Base-by-base conservation (phyloP, 2,113 vertebrate species). In the Onychorhynchus coronatus region DNA sequence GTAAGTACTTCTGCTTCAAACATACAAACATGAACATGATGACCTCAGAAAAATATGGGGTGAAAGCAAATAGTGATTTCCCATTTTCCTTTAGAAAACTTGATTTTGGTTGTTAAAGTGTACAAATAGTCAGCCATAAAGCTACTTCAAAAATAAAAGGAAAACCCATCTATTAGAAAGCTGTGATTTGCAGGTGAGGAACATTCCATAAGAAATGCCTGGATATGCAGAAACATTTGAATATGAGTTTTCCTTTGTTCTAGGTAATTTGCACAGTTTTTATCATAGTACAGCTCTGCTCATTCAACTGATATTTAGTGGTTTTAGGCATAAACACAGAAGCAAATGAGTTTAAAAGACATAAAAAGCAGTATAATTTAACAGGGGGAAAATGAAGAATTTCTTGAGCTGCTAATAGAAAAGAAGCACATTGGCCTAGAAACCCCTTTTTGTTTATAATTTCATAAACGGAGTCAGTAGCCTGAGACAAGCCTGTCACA, bases 401-500 rank as follows among this genome's bases (percentile, higher is more conserved):
- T 28, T 68, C 31, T 91, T 65, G 41, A 78, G 23, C 70, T 94
- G 49, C 58, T 78, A 49, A 67, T 30, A 81, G 74, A 49, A 92
- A 94, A 77, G 73, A 12, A 92, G 66, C 35, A 47, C 11, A 14
- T 67, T 71, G 90, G 58, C 41, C 63, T 50, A 61, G 87, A 85
- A 88, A 82, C 18, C 18, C 35, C 44, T 74, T 85, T 82, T 67
- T 89, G 87, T 89, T 91, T 94, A 63, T 83, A 87, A 88, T 79
- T 96, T 94, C 85, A 85, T 90, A 89, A 91, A 95, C 1, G 22
- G 30, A 85, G 72, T 63, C 35, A 62, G 96, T 66, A 71, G 93
- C 85, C 70, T 15, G 49, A 74, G 56, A 95, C 72, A 84, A 41
- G 72, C 66, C 85, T 95, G 95, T 94, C 95, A 87, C 87, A 88